Base-by-base conservation (phyloP, 2,888 invertebrate species). In the Clostera curtula region DNA sequence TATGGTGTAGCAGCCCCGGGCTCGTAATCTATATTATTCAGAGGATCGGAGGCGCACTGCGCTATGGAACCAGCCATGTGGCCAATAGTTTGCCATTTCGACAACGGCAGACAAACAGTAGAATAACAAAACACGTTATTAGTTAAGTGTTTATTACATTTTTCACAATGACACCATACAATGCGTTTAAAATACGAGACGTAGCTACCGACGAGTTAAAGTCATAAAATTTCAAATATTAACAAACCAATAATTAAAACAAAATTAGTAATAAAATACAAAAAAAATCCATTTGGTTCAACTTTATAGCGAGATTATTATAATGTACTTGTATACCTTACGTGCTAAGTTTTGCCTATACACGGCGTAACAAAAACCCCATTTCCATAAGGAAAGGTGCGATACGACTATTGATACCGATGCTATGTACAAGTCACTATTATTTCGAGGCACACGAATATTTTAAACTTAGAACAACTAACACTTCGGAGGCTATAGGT, bases 351-450 rank as follows among this genome's bases (percentile, higher is more conserved):
- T 17, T 20, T 28, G 20, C 27, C 9, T 25, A 22, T 10, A 23
- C 19, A 37, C 29, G 46, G 41, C 37, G 42, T 58, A 53, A 57
- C 39, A 56, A 55, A 54, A 56, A 54, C 36, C 48, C 24, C 23
- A 11, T 25, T 30, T 28, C 22, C 38, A 23, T 34, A 8, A 4
- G 3, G 8, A 18, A 18, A 18, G 14, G 27, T 2, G 5, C 5
- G 3, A 1, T 16, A 8, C 6, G 7, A 20, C 10, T 20, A 20
- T 3, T n/a, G 12, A 5, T 4, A 10, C 20, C 5, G 3, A 5
- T 3, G 10, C 12, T 13, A 9, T 21, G n/a, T 8, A 10, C 15
- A 22, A 19, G 40, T n/a, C 23, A 7, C 16, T 27, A 34, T 40
- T 41, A 40, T 44, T 44, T 40, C 40, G 44, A 39, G 40, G 24